Conservation (phyloP, 2,113 vertebrate species). For the Myiagra hebetior region DNA sequence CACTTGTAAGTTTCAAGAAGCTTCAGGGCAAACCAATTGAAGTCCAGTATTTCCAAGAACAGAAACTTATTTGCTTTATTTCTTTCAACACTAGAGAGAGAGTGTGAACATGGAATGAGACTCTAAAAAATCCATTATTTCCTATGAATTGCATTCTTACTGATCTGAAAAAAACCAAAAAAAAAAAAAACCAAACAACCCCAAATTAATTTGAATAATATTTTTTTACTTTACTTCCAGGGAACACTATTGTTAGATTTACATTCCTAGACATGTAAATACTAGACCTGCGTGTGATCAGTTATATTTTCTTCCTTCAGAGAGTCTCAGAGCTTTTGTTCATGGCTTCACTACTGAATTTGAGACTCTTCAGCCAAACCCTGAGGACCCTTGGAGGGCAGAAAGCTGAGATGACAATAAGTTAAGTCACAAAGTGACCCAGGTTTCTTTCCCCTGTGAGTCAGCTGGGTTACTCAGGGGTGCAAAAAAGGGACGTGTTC, state of each 20-base stretch:
- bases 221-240: not conserved
- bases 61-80: not conserved
- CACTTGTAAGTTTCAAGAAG: not conserved
- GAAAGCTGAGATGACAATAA: not conserved
- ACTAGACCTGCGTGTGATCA: not conserved
- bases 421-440: not conserved
- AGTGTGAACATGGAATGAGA: not conserved
- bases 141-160: not conserved
- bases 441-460: not conserved
- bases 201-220: not conserved
- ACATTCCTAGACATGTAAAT: not conserved
- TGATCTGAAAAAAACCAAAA: no score
- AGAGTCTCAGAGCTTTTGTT: not conserved
- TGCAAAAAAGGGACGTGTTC: not conserved
- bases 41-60: not conserved
- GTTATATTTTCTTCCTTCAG: not conserved
- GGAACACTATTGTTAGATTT: not conserved
- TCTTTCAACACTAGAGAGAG: not conserved
- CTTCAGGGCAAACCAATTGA: not conserved
- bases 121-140: not conserved
- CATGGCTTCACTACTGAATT: not conserved
- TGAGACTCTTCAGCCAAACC: not conserved
- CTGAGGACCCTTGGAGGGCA: not conserved
- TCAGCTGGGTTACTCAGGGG: not conserved
- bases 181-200: not conserved